Percentiles rank a stretch among this genome's conserved stretches.
phyloP scores from a whole-genome alignment of 2,797 vertebrate genomes.

The Glyptemys insculpta region DNA sequence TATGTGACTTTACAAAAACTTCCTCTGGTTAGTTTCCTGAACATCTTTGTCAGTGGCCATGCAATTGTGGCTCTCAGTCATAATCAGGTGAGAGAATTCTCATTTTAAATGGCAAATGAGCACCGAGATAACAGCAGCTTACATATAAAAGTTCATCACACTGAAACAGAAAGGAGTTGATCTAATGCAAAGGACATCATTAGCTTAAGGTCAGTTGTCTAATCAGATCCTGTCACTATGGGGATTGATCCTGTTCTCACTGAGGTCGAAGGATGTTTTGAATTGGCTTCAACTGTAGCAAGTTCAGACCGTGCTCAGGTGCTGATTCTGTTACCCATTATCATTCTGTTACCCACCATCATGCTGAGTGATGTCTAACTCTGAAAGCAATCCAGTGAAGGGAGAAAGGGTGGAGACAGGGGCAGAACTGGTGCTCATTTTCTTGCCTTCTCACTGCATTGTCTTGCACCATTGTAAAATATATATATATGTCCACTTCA shows the following conservation, averaged over 20 bases:
- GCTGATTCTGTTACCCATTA: not conserved
- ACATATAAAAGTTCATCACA: not conserved
- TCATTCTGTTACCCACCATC: not conserved
- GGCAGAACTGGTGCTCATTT: not conserved
- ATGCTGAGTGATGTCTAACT: not conserved
- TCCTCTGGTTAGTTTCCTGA: slow-evolving; percentile 3
- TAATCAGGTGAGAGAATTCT: slow-evolving; percentile 30
- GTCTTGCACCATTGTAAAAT: not conserved
- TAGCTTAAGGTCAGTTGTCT: not conserved
- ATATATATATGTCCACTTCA: not conserved
- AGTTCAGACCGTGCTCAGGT: not conserved
- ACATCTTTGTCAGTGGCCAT: slow-evolving; percentile 25
- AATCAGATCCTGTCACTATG: not conserved
- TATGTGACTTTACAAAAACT: slow-evolving; percentile 35
- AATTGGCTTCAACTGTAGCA: not conserved
- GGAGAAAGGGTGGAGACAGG: not conserved
- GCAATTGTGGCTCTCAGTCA: not conserved
- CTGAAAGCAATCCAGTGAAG: not conserved
- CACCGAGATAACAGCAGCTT: not conserved
- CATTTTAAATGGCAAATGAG: not conserved
- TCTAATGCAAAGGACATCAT: not conserved
- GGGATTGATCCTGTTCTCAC: slow-evolving; percentile 4
- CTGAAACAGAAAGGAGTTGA: not conserved
- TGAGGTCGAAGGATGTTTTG: not conserved
- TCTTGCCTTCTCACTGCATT: not conserved